Base-by-base conservation (phyloP, 2,888 invertebrate genomes). In the Lasiommata megera region DNA sequence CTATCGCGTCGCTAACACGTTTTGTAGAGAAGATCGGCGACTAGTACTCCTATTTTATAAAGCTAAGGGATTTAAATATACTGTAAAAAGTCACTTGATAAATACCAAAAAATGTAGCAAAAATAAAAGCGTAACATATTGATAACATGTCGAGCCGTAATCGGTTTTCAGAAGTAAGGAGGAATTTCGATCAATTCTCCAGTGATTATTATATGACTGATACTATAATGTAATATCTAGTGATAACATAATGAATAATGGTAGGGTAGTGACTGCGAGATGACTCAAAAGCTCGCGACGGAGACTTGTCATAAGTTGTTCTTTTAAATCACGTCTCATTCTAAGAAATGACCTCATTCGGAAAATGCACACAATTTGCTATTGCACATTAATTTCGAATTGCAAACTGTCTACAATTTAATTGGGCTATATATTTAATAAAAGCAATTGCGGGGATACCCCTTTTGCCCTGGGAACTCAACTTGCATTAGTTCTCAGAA, bases 331-430 rank as follows among this genome's bases (percentile, higher is more conserved):
- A 68, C 56, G 54, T 62, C 65, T 60, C 67, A 61, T 82, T 80
- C 81, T 71, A 46, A 69, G 81, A 82, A 68, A 72, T 80, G 76
- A 80, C 71, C 70, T 79, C 76, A 79, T 70, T 60, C 52, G 54
- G 46, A 57, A 54, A 56, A 59, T 37, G 56, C 57, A 57, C 59
- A 60, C 55, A 57, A 40, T 57, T 57, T 44, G 29, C 51, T 41
- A 41, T 9, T 40, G 23, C 51, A 56, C 31, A 34, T 50, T 18
- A 34, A 18, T n/a, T 34, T 36, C 17, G 28, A 31, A 29, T 52
- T 17, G 5, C 17, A 8, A 31, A 23, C n/a, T n/a, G n/a, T n/a
- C n/a, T n/a, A n/a, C n/a, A n/a, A n/a, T n/a, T n/a, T n/a, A n/a
- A n/a, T n/a, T n/a, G n/a, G n/a, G n/a, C n/a, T n/a, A n/a, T n/a